Evolutionary conservation across 2,888 invertebrate genomes (phyloP).

Genomic region (Catocala fraxini): DNA sequence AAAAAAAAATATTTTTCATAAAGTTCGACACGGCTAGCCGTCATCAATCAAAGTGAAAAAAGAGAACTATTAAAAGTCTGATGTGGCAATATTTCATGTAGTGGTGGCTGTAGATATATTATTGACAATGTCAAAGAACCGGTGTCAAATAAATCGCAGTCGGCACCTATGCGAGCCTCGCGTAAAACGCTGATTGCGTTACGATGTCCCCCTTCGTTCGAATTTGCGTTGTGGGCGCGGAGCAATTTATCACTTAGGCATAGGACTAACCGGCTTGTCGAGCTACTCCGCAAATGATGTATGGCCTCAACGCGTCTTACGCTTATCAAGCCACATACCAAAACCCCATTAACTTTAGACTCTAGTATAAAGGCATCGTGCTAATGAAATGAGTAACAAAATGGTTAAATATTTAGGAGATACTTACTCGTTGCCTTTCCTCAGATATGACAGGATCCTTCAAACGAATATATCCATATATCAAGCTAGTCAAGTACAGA

Average conservation of each 20-base stretch:
- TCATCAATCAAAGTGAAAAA: slow-evolving; percentile 40
- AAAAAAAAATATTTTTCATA: slow-evolving; percentile 21
- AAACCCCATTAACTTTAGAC: slow-evolving; percentile 60
- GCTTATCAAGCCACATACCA: slow-evolving; percentile 57
- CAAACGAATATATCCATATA: slow-evolving; percentile 81
- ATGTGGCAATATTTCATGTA: slow-evolving; percentile 23
- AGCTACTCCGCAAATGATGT: slow-evolving; percentile 72
- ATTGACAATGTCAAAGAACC: slow-evolving; percentile 52
- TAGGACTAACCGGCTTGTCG: slow-evolving; percentile 76
- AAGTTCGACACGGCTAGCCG: slow-evolving; percentile 18
- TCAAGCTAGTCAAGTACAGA: slow-evolving; percentile 83
- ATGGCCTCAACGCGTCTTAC: slow-evolving; percentile 60
- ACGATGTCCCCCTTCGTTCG: slow-evolving; percentile 81
- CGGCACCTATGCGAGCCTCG: slow-evolving; percentile 79
- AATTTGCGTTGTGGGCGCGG: slow-evolving; percentile 80
- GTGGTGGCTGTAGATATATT: slow-evolving; percentile 20
- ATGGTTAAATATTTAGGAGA: neutral
- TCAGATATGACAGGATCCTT: slow-evolving; percentile 78
- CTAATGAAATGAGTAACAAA: slow-evolving; percentile 4
- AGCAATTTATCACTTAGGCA: slow-evolving; percentile 86
- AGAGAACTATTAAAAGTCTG: slow-evolving; percentile 36
- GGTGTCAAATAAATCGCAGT: slow-evolving; percentile 65
- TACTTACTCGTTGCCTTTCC: slow-evolving; percentile 79
- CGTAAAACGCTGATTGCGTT: slow-evolving; percentile 79
- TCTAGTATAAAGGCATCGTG: slow-evolving; percentile 14